Percentiles rank a stretch among this genome's conserved stretches.
Evolutionary conservation across 2,888 invertebrate genomes (phyloP).

Genomic region (Scaptomyza parva): DNA sequence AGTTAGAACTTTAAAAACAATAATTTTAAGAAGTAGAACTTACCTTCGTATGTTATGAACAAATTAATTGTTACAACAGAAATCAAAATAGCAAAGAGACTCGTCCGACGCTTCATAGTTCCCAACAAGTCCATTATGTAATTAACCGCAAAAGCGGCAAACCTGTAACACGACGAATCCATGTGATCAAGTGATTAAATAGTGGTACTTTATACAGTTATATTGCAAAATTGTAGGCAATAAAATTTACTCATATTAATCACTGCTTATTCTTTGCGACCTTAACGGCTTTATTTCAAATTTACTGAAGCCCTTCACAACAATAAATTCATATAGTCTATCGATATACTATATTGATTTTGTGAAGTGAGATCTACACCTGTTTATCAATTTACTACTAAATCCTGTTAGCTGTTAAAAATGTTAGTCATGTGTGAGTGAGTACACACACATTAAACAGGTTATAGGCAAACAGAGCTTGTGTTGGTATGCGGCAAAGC

Average conservation of each 20-base stretch:
- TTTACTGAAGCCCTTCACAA: neutral
- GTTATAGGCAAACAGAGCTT: conserved; percentile 50
- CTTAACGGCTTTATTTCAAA: neutral
- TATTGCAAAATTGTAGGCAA: conserved; percentile 23
- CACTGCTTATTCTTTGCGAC: too few species aligned
- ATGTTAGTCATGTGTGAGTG: conserved; percentile 15
- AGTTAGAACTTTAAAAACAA: neutral
- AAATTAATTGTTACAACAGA: conserved; percentile 21
- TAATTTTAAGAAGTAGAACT: conserved; percentile 14
- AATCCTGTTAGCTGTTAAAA: conserved; percentile 29
- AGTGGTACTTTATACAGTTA: conserved; percentile 51
- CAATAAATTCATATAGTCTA: neutral
- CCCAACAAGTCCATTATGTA: conserved; percentile 52
- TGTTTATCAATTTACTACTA: neutral
- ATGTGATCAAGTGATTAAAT: too few species aligned
- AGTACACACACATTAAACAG: conserved; percentile 22
- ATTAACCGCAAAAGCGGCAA: conserved; percentile 48
- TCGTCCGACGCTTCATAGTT: conserved; percentile 7
- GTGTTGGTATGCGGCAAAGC: conserved; percentile 31
- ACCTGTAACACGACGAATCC: conserved; percentile 22
- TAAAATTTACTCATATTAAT: too few species aligned
- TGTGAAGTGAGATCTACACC: neutral
- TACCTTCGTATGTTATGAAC: conserved; percentile 43
- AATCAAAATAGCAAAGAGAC: conserved; percentile 21
- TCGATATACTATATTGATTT: neutral